Conservation (phyloP, 2,888 invertebrate species). For the Oscheius myriophilus region DNA sequence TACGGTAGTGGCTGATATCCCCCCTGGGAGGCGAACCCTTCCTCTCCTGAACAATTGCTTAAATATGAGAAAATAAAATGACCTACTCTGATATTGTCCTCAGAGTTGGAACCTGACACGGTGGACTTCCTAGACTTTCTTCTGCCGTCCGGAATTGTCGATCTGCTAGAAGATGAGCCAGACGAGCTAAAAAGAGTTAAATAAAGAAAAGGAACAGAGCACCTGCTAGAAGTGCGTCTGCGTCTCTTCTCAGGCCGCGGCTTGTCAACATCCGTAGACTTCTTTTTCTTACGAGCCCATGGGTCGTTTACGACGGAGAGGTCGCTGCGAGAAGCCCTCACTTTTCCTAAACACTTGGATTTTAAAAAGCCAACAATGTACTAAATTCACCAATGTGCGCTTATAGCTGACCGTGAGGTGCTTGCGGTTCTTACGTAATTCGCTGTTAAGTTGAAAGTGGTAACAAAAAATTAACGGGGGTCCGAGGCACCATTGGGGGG, state of each 20-base stretch:
- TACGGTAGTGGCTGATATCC: conserved; percentile 28
- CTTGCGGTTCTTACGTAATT: no score
- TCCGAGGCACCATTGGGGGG: no score
- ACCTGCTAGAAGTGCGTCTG: conserved; percentile 13
- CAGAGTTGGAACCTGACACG: not conserved
- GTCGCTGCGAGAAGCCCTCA: not conserved
- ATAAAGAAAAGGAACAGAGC: conserved; percentile 3
- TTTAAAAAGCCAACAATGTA: no score
- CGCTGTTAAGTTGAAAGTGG: no score
- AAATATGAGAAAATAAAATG: not conserved
- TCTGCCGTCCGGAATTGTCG: conserved; percentile 9
- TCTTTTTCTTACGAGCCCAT: conserved; percentile 17
- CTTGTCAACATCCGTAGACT: not conserved
- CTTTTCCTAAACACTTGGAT: no score
- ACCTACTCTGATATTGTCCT: not conserved
- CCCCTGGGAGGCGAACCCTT: conserved; percentile 27
- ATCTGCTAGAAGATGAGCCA: conserved; percentile 15
- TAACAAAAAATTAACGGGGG: no score
- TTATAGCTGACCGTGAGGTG: no score
- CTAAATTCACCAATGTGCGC: no score
- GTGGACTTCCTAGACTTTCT: not conserved
- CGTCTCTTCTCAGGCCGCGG: not conserved
- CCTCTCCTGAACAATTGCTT: not conserved
- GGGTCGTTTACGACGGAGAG: conserved; percentile 13
- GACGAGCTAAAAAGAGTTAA: conserved; percentile 13